Evolutionary conservation across 2,888 invertebrate species (phyloP).

Genomic region (Andrena marginata): DNA sequence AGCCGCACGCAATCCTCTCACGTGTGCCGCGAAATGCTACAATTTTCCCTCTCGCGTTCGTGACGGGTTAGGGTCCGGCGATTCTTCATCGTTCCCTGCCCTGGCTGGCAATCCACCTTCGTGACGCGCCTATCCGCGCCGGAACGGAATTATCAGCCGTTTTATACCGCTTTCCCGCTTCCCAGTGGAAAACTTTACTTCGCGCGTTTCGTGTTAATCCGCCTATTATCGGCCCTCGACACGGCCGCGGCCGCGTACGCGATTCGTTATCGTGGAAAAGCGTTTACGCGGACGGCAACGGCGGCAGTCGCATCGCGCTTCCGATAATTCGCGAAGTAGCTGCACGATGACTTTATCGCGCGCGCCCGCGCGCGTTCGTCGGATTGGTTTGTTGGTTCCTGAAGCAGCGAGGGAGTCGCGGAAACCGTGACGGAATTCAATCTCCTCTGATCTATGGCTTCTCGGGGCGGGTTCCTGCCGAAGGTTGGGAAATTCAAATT

Average conservation of each 20-base stretch:
- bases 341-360: constrained; percentile 23
- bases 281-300: constrained; percentile 11
- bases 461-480: too few species aligned
- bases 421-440: neutral
- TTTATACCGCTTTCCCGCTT: neutral
- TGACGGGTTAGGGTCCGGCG: constrained; percentile 14
- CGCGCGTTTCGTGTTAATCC: constrained; percentile 14
- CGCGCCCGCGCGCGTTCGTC: neutral
- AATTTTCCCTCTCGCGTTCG: constrained; percentile 37
- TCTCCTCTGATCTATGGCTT: neutral
- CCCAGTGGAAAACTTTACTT: neutral
- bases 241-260: neutral
- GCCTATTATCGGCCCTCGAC: neutral
- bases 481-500: too few species aligned
- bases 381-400: neutral
- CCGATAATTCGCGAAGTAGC: constrained; percentile 28
- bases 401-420: neutral
- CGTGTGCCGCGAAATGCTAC: constrained; percentile 46
- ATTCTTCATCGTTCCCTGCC: constrained; percentile 24
- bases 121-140: constrained; percentile 3
- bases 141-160: constrained; percentile 7
- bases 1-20: constrained; percentile 52
- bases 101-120: constrained; percentile 5
- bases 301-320: constrained; percentile 18
- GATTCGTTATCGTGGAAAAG: constrained; percentile 21